A percentile compares a stretch with the other conserved stretches of the same genome.
Evolutionary conservation across 2,113 vertebrate species (phyloP).

Genomic region (Scatophagus argus): DNA sequence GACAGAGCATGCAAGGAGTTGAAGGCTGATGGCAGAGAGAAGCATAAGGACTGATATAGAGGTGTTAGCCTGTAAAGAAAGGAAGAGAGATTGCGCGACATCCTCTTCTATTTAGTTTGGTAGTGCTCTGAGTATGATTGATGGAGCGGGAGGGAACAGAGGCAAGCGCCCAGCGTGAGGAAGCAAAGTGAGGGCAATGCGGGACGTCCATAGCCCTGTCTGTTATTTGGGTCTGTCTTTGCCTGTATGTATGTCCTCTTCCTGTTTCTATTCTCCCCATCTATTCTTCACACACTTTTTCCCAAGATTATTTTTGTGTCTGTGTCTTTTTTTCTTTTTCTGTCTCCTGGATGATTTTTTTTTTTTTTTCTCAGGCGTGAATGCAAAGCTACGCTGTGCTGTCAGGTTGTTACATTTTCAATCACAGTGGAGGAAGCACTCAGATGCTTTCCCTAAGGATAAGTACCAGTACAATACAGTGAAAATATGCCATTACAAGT

Average conservation of each 20-base stretch:
- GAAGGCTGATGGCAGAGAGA: conserved; percentile 58
- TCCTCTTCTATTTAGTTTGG: conserved; percentile 68
- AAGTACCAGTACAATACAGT: neutral
- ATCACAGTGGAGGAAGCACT: neutral
- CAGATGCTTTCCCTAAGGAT: neutral
- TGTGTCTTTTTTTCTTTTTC: conserved; percentile 25
- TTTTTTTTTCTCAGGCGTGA: conserved; percentile 9
- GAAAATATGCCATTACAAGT: neutral
- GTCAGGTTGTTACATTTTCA: neutral
- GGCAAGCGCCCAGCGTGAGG: conserved; percentile 44
- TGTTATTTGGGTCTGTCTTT: conserved; percentile 23
- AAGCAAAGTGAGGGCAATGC: conserved; percentile 64
- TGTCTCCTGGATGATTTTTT: neutral
- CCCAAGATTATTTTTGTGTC: conserved; percentile 37
- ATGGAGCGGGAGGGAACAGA: conserved; percentile 74
- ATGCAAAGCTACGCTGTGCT: conserved; percentile 8
- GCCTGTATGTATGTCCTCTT: conserved; percentile 24
- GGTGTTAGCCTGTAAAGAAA: conserved; percentile 51
- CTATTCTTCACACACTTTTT: conserved; percentile 29
- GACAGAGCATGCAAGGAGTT: conserved; percentile 57
- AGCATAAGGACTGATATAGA: conserved; percentile 40
- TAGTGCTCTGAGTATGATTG: conserved; percentile 74
- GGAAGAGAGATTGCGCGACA: conserved; percentile 55
- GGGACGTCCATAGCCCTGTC: conserved; percentile 38
- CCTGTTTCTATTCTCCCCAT: conserved; percentile 25